These are phyloP conservation scores for Acronicta psi DNA, from an alignment of 2,888 invertebrate genomes.

Conservation along the genomic window DNA sequence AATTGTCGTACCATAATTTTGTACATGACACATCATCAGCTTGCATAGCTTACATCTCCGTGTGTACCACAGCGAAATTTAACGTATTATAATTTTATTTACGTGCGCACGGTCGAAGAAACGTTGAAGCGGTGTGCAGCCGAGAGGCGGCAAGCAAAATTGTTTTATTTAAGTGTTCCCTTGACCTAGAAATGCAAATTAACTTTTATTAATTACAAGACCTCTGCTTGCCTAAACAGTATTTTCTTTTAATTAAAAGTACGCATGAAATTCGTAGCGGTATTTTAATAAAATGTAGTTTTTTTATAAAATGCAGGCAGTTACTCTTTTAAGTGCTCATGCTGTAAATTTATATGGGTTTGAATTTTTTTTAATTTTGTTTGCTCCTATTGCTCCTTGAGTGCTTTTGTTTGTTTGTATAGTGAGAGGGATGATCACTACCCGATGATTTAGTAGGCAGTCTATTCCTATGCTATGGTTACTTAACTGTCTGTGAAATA, in stretches of 20 bases:
- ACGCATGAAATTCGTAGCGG: constrained; percentile 27
- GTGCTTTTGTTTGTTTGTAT: too few species aligned
- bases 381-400: too few species aligned
- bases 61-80: constrained; percentile 4
- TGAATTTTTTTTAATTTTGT: too few species aligned
- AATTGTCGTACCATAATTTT: neutral
- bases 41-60: neutral
- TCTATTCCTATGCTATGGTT: too few species aligned
- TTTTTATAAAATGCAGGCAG: constrained; percentile 4
- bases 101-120: constrained; percentile 29
- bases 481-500: too few species aligned
- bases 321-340: neutral
- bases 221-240: constrained; percentile 46
- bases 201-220: constrained; percentile 59
- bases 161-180: constrained; percentile 55
- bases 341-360: neutral
- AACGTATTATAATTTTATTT: constrained; percentile 42
- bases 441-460: too few species aligned
- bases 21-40: neutral
- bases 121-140: constrained; percentile 31
- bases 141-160: constrained; percentile 40
- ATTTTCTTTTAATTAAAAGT: constrained; percentile 58
- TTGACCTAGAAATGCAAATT: constrained; percentile 62
- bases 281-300: constrained; percentile 17
- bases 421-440: too few species aligned